Evolutionary conservation across 2,797 vertebrate species (phyloP), one percentile per base, ranked within the genome.

Genomic region (Danio albolineatus): DNA sequence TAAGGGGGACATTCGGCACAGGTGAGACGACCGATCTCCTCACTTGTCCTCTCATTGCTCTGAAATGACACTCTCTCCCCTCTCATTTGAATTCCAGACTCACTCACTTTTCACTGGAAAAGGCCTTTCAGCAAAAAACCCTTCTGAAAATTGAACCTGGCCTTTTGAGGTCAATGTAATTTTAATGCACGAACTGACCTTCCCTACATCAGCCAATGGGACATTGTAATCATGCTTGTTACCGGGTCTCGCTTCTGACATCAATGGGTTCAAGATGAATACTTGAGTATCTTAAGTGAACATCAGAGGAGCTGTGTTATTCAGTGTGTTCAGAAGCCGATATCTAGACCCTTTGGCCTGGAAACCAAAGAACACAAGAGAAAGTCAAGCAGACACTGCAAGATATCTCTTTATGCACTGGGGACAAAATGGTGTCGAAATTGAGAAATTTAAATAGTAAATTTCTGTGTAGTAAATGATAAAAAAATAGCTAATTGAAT

Each of bases 131-230:
- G 38, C 53, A 17, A 44, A 17, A 44, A 73, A 9, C 53, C 17
- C 69, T 78, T 73, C 38, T 69, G 70, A 82, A 73, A 53, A 74
- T 38, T n/a, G 4, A 71, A 51, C 44, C 65, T 65, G 12, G 41
- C 17, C 46, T 19, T 60, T 17, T 75, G 41, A 70, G 76, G 70
- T 76, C 80, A 82, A 49, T 64, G 7, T 43, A 71, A 62, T 49
- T 48, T 46, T 36, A 78, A 65, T 82, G 53, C 14, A 57, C 48
- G n/a, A 62, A n/a, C 48, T 72, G 61, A 82, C 75, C 75, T 73
- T 64, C 59, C 21, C 49, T 51, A 21, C 17, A 75, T 69, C 54
- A 57, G 64, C 10, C 38, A 51, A 71, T 69, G 44, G 39, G 51
- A 65, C 9, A 43, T 44, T 59, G 72, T 79, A 67, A 72, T 82